These are phyloP conservation scores for Drosophila kikkawai DNA, from an alignment of 1,140 invertebrate genomes.

Conservation along the genomic window DNA sequence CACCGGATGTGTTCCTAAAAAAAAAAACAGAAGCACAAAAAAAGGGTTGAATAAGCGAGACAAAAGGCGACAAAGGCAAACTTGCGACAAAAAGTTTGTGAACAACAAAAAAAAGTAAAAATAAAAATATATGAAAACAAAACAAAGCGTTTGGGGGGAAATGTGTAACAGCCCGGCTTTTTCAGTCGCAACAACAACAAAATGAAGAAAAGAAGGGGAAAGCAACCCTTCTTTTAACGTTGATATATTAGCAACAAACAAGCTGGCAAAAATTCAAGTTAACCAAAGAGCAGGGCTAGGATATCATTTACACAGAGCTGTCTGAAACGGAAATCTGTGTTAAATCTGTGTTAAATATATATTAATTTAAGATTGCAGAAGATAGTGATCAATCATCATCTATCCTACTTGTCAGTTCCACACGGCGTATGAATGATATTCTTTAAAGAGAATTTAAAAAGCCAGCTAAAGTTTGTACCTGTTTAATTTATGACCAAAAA, in stretches of 20 bases:
- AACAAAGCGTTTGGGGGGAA: constrained; percentile 6
- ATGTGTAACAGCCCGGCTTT: constrained; percentile 49
- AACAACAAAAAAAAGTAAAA: constrained; percentile 13
- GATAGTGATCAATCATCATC: not conserved
- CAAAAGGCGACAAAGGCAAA: constrained; percentile 62
- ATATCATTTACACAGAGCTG: constrained; percentile 39
- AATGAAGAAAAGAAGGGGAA: not conserved
- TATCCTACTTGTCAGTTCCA: not conserved
- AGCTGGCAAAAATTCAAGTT: constrained; percentile 62
- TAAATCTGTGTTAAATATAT: not conserved
- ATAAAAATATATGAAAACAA: not conserved
- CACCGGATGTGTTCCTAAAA: constrained; percentile 36
- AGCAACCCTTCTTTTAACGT: constrained; percentile 54
- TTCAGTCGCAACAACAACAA: constrained; percentile 15
- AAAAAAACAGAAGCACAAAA: constrained; percentile 21
- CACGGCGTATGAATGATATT: constrained; percentile 58
- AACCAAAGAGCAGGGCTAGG: constrained; percentile 7
- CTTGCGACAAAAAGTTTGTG: constrained; percentile 65
- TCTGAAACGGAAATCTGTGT: not conserved
- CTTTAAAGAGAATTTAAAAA: not conserved
- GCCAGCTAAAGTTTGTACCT: constrained; percentile 40
- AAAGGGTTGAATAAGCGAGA: constrained; percentile 65
- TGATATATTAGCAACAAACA: constrained; percentile 70
- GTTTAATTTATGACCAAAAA: constrained; percentile 69
- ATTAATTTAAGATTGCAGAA: not conserved